Evolutionary conservation across 2,797 vertebrate species (phyloP).

Genomic region (Garrulus glandarius): DNA sequence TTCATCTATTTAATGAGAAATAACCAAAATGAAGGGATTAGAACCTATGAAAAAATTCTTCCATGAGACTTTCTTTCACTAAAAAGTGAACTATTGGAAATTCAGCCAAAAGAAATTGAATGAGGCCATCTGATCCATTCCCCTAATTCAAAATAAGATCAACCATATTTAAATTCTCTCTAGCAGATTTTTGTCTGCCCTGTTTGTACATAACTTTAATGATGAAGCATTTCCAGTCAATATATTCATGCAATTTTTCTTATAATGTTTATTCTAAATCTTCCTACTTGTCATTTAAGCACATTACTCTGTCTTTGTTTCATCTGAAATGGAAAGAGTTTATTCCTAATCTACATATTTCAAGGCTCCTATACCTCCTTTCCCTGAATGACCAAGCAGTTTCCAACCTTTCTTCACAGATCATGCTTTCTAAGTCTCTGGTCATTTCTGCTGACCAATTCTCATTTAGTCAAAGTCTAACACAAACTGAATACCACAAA

Average conservation of each 20-base stretch:
- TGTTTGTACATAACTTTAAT: neutral
- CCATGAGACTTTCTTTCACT: neutral
- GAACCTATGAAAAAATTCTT: neutral
- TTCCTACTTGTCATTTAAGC: neutral
- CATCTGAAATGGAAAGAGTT: neutral
- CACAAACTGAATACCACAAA: neutral
- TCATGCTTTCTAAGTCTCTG: neutral
- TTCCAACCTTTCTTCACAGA: neutral
- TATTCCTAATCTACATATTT: neutral
- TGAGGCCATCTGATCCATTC: neutral
- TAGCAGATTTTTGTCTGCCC: neutral
- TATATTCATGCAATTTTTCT: neutral
- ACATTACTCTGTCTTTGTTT: neutral
- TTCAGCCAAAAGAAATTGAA: neutral
- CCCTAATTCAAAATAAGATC: neutral
- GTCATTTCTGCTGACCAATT: neutral
- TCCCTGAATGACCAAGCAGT: neutral
- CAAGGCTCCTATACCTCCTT: neutral
- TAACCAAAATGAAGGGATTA: neutral
- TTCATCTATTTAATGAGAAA: neutral
- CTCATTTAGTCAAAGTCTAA: neutral
- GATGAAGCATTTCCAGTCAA: neutral
- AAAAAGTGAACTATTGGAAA: neutral
- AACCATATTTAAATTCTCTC: neutral
- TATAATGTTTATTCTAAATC: neutral